Evolutionary conservation across 2,888 invertebrate species (phyloP).

Genomic region (Cosmia pyralina): DNA sequence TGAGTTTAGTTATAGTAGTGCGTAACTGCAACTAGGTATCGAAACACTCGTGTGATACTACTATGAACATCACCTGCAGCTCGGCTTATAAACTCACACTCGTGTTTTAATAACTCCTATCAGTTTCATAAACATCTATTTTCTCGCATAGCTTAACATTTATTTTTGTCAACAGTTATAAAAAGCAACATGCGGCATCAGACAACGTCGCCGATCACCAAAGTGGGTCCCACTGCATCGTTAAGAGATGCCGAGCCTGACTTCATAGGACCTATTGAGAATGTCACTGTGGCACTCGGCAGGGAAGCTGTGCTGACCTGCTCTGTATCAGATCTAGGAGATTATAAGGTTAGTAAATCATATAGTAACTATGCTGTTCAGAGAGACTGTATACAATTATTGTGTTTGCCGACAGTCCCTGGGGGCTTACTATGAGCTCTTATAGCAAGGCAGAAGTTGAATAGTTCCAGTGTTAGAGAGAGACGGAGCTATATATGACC

Average conservation of each 20-base stretch:
- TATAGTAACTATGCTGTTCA: not conserved
- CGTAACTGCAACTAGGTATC: not conserved
- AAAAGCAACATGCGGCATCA: constrained; percentile 84
- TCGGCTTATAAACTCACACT: not conserved
- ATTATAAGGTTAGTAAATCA: constrained; percentile 91
- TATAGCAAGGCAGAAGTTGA: too few relatives aligned
- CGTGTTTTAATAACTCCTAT: not conserved
- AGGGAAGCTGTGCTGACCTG: constrained; percentile 94
- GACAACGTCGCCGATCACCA: constrained; percentile 81
- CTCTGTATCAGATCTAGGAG: constrained; percentile 93
- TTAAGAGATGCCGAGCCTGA: constrained; percentile 90
- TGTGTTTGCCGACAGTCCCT: too few relatives aligned
- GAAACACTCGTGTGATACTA: not conserved
- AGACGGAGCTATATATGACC: too few relatives aligned
- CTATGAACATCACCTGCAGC: not conserved
- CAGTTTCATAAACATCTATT: not conserved
- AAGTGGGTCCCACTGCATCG: constrained; percentile 83
- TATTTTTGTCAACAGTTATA: constrained; percentile 78
- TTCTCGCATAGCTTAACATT: not conserved
- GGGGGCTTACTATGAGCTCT: too few relatives aligned
- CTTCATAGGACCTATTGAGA: constrained; percentile 92
- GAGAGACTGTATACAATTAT: too few relatives aligned
- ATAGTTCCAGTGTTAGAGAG: too few relatives aligned
- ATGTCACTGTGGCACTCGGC: constrained; percentile 93
- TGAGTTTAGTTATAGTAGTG: too few relatives aligned